Base-by-base conservation (phyloP, 2,888 invertebrate genomes). In the Cosmia pyralina region DNA sequence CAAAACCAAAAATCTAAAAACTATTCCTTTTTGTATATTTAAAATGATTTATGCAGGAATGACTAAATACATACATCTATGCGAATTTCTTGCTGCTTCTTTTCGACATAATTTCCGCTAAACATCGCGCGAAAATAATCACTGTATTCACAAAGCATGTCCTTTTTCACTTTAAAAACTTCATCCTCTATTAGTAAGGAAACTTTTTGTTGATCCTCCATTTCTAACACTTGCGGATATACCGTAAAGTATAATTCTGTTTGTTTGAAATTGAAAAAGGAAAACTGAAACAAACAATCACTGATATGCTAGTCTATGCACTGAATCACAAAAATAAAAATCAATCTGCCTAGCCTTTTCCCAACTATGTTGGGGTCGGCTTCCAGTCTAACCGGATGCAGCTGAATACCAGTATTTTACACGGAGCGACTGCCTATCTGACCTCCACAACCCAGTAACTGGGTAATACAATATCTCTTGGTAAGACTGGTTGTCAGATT, bases 91-190 rank as follows among this genome's bases (percentile, higher is more conserved):
- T 90, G 79, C 82, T 92, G 89, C 55, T 92, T 87, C 59, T 93
- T 90, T 90, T 96, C 96, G 4, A 92, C 87, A 82, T 93, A 96
- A 85, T 90, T 92, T 1, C 96, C 96, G 77, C 94, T 95, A 80
- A 96, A 96, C 96, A 96, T 96, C 34, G 96, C 96, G 13, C 91
- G 88, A 85, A 96, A 96, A 89, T 96, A 96, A 87, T 96, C 95
- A 84, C 96, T 96, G 69, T 93, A 87, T 87, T 94, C 92, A 82
- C 90, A 91, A 13, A 96, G 87, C 55, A 90, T 69, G 69, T 90
- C 88, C 83, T 93, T 95, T 62, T 90, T 91, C 5, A 90, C 93
- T 77, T 82, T 89, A 77, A 96, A 95, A 71, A 86, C 77, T 87
- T 92, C 84, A 7, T 87, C 90, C 3, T 92, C 92, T 44, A 96